These are phyloP conservation scores for Macrobrachium nipponense DNA, from an alignment of 1,140 invertebrate genomes.

Conservation along the genomic window DNA sequence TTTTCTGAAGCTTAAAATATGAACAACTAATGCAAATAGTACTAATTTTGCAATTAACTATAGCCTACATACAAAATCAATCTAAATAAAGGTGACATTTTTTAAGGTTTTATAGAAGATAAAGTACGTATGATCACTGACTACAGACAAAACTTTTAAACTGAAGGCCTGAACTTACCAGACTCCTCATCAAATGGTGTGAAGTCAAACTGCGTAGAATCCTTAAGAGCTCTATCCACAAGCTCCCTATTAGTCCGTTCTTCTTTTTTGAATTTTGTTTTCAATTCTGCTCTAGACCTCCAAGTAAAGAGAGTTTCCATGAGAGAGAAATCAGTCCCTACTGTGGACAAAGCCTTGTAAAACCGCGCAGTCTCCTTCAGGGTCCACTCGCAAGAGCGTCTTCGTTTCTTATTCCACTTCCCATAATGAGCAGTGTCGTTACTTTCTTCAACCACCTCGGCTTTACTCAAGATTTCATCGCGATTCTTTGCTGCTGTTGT, in stretches of 20 bases:
- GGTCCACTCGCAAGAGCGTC: slow-evolving; percentile 60
- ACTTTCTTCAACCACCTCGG: slow-evolving; percentile 59
- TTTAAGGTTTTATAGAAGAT: not conserved
- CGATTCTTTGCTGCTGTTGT: slow-evolving; percentile 58
- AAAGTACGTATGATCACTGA: not conserved
- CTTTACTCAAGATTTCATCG: slow-evolving; percentile 59
- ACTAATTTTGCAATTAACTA: no score
- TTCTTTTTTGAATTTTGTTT: slow-evolving; percentile 81
- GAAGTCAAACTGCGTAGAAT: slow-evolving; percentile 71
- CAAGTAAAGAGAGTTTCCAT: slow-evolving; percentile 87
- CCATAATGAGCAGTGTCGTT: slow-evolving; percentile 50
- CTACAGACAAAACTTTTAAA: not conserved
- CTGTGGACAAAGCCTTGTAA: slow-evolving; percentile 85
- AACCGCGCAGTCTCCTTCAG: slow-evolving; percentile 71
- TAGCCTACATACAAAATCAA: no score
- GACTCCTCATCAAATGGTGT: slow-evolving; percentile 70
- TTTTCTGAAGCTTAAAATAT: no score
- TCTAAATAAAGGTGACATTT: not conserved
- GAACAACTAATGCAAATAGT: no score
- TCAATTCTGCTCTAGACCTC: slow-evolving; percentile 82
- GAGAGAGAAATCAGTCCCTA: slow-evolving; percentile 90
- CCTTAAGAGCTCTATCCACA: slow-evolving; percentile 73
- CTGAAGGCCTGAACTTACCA: slow-evolving; percentile 65
- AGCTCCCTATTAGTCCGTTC: slow-evolving; percentile 73
- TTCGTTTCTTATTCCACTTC: slow-evolving; percentile 60